These are phyloP conservation scores for Allobates femoralis DNA, from an alignment of 2,797 vertebrate genomes.

Conservation along the genomic window DNA sequence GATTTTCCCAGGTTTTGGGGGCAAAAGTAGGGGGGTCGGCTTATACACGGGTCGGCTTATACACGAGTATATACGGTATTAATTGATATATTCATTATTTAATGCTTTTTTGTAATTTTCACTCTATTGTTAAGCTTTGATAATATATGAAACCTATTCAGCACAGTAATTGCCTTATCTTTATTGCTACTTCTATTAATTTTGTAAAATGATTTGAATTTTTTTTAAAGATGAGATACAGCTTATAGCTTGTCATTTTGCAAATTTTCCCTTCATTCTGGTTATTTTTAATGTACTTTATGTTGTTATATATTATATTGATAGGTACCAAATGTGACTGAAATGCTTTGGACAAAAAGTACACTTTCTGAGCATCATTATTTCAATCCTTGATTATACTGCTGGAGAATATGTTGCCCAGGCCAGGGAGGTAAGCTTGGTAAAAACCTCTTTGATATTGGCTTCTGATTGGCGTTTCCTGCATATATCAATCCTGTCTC, in stretches of 20 bases:
- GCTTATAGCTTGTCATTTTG: neutral
- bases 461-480: neutral
- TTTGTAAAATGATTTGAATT: too few species aligned
- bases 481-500: neutral
- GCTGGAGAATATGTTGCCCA: neutral
- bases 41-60: too few species aligned
- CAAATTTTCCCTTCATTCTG: neutral
- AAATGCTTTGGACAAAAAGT: neutral
- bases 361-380: too few species aligned
- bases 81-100: too few species aligned
- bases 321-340: too few species aligned
- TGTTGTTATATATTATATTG: neutral
- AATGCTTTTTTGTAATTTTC: too few species aligned
- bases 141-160: too few species aligned
- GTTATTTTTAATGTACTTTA: neutral
- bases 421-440: neutral
- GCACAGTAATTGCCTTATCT: too few species aligned
- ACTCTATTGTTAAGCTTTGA: too few species aligned
- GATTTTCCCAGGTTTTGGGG: too few species aligned
- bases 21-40: too few species aligned
- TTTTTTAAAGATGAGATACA: neutral
- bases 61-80: too few species aligned
- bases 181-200: neutral
- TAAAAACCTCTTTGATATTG: neutral
- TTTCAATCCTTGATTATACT: neutral